phyloP scores from a whole-genome alignment of 2,888 invertebrate genomes.

The Bombylius major region DNA sequence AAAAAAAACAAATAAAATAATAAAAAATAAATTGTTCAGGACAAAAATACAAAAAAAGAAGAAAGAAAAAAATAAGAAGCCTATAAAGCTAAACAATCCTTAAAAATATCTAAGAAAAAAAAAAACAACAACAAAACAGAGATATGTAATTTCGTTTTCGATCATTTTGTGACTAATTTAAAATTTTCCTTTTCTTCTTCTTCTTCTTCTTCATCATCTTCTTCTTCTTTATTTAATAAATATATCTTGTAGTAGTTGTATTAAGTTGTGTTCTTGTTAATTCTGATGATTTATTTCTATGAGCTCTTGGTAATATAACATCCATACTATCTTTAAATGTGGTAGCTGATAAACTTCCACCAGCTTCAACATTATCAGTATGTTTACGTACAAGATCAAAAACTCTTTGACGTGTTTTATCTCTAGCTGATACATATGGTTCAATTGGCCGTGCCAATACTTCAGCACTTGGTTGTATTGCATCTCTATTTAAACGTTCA shows the following conservation, averaged over 20 bases:
- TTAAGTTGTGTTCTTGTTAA: constrained; percentile 2
- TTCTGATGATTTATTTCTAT: constrained; percentile 22
- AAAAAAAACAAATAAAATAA: too few species aligned
- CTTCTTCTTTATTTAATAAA: too few species aligned
- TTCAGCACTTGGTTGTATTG: constrained; percentile 49
- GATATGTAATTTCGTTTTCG: too few species aligned
- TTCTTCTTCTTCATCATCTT: too few species aligned
- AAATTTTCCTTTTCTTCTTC: too few species aligned
- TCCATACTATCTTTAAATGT: constrained; percentile 54
- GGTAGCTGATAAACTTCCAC: constrained; percentile 41
- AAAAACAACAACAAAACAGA: too few species aligned
- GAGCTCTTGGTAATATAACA: constrained; percentile 47
- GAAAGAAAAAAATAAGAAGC: too few species aligned
- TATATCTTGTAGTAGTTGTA: neutral
- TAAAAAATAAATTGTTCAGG: too few species aligned
- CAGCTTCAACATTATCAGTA: constrained; percentile 44
- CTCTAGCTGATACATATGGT: constrained; percentile 56
- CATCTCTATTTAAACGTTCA: constrained; percentile 44
- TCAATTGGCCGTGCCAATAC: constrained; percentile 47
- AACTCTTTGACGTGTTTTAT: constrained; percentile 51
- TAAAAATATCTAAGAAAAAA: too few species aligned
- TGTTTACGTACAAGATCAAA: constrained; percentile 45
- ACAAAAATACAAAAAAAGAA: too few species aligned
- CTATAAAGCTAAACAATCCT: too few species aligned
- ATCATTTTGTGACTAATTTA: too few species aligned